These are phyloP conservation scores for Elephas maximus DNA, from an alignment of 2,113 vertebrate species.

Conservation along the genomic window DNA sequence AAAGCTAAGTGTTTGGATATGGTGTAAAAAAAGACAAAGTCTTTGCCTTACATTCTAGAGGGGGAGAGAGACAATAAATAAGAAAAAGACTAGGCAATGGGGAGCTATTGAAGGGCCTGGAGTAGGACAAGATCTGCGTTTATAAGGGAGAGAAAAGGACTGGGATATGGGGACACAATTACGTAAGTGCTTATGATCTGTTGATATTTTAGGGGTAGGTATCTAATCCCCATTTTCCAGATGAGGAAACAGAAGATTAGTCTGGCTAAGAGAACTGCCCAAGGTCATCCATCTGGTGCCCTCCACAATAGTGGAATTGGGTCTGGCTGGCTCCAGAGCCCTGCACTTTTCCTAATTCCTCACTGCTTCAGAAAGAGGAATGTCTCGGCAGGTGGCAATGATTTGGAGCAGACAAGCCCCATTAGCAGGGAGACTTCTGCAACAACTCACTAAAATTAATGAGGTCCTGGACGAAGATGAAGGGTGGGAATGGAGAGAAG, in stretches of 20 bases:
- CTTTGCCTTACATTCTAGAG: not conserved
- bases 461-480: not conserved
- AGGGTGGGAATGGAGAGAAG: not conserved
- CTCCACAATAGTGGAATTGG: not conserved
- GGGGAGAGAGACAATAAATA: not conserved
- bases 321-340: not conserved
- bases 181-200: not conserved
- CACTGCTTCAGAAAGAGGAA: not conserved
- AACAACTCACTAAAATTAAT: no score
- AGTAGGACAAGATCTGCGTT: not conserved
- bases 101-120: not conserved
- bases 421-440: not conserved
- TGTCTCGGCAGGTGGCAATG: not conserved
- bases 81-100: not conserved
- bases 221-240: not conserved
- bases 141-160: not conserved
- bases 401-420: not conserved
- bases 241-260: not conserved
- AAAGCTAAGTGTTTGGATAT: not conserved
- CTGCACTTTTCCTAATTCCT: not conserved
- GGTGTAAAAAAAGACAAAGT: not conserved
- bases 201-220: not conserved
- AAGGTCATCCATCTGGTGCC: no score
- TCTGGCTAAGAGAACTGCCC: not conserved
- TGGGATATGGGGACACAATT: no score